Evolutionary conservation across 1,140 invertebrate species (phyloP).

Genomic region (Ceratitis capitata): DNA sequence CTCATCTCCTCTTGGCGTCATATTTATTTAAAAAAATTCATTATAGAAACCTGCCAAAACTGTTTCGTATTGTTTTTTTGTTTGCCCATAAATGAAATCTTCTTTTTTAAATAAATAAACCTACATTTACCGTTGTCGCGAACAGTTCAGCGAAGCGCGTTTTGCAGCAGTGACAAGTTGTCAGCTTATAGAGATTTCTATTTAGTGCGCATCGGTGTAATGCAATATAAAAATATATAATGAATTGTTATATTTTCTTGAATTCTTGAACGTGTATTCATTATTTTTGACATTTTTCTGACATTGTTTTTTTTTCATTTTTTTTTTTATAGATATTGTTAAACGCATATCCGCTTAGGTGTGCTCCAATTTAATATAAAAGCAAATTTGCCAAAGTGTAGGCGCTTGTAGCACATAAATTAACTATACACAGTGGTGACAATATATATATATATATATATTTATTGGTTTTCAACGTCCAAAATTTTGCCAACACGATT

Average conservation of each 20-base stretch:
- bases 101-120: conserved; percentile 23
- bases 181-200: not conserved
- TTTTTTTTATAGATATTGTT: too few relatives aligned
- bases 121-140: conserved; percentile 10
- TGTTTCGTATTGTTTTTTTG: too few relatives aligned
- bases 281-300: too few relatives aligned
- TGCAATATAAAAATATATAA: not conserved
- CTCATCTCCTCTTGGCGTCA: not conserved
- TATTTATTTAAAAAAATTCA: not conserved
- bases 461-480: not conserved
- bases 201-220: not conserved
- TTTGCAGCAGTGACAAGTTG: conserved; percentile 14
- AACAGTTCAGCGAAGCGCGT: not conserved
- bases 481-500: not conserved
- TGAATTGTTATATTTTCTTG: not conserved
- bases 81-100: not conserved
- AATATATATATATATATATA: too few relatives aligned
- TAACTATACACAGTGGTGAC: not conserved
- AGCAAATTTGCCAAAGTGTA: not conserved
- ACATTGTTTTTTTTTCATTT: too few relatives aligned
- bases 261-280: too few relatives aligned
- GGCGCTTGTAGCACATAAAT: not conserved
- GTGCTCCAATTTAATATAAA: not conserved
- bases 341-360: not conserved
- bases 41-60: not conserved